A percentile compares a stretch with the other conserved stretches of the same genome.
Conservation (phyloP, 2,797 vertebrate species). For the Macrochelys suwanniensis region DNA sequence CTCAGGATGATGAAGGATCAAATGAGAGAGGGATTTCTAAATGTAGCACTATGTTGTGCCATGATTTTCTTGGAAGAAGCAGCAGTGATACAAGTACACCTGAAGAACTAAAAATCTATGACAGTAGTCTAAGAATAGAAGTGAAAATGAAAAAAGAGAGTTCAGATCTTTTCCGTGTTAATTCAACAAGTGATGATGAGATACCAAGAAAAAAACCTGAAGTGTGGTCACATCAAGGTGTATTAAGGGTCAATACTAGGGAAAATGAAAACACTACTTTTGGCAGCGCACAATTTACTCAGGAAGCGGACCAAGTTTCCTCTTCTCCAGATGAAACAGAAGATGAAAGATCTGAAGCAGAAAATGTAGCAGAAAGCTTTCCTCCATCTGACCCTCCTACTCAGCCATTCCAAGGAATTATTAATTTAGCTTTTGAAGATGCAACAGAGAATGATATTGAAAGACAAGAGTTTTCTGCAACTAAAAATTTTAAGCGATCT, state of each 20-base stretch:
- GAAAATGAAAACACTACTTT: slow-evolving; percentile 78
- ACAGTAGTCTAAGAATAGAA: slow-evolving; percentile 90
- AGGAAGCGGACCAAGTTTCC: slow-evolving; percentile 90
- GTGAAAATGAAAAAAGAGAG: slow-evolving; percentile 93
- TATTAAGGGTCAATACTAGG: slow-evolving; percentile 63
- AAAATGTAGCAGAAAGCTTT: slow-evolving; percentile 84
- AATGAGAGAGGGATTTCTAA: slow-evolving; percentile 94
- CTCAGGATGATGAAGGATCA: slow-evolving; percentile 96
- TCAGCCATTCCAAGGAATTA: slow-evolving; percentile 92
- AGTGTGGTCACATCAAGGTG: slow-evolving; percentile 85
- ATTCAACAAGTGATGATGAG: slow-evolving; percentile 94
- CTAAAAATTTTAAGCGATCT: slow-evolving; percentile 91
- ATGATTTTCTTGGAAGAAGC: slow-evolving; percentile 96
- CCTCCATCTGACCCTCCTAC: slow-evolving; percentile 78
- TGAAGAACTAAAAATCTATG: slow-evolving; percentile 95
- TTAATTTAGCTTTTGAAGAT: slow-evolving; percentile 97
- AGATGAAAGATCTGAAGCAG: slow-evolving; percentile 94
- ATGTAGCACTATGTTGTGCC: slow-evolving; percentile 95
- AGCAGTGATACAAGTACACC: slow-evolving; percentile 99
- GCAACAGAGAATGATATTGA: slow-evolving; percentile 88
- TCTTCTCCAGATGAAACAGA: slow-evolving; percentile 96
- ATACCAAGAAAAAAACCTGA: slow-evolving; percentile 83
- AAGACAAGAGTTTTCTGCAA: slow-evolving; percentile 83
- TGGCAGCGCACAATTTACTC: slow-evolving; percentile 80
- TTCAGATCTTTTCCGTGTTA: slow-evolving; percentile 85